A percentile compares a stretch with the other conserved stretches of the same genome.
These are phyloP conservation scores for Lemur catta DNA, from an alignment of 2,797 vertebrate genomes.

Conservation along the genomic window DNA sequence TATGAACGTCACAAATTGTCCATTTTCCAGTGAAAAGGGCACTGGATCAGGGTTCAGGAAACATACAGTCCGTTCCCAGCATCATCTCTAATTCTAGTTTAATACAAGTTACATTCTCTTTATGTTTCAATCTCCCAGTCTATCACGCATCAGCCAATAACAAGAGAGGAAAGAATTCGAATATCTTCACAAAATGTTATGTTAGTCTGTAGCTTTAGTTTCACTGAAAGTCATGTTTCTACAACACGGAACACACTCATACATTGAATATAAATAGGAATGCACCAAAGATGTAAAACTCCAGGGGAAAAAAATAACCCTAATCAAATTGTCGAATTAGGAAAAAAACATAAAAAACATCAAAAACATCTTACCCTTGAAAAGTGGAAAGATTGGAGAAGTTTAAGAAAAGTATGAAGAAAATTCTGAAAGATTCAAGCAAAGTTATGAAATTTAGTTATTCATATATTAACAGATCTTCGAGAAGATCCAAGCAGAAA, in stretches of 20 bases:
- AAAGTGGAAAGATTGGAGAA: neutral
- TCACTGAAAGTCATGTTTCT: neutral
- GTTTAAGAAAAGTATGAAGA: neutral
- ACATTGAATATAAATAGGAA: neutral
- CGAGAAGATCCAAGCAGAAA: neutral
- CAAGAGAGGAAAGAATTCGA: neutral
- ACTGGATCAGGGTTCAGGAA: neutral
- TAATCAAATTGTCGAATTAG: neutral
- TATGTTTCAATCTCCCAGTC: neutral
- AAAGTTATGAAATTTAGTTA: neutral
- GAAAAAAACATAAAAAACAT: neutral
- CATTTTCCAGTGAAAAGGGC: slow-evolving; percentile 13
- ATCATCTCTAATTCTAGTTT: neutral
- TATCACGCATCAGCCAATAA: neutral
- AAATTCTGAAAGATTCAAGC: neutral
- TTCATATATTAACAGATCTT: neutral
- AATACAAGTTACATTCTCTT: neutral
- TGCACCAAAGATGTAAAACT: neutral
- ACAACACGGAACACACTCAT: neutral
- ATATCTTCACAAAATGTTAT: neutral
- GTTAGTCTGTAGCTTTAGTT: neutral
- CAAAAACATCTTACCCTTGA: neutral
- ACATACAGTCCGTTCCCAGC: neutral
- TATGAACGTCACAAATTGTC: neutral
- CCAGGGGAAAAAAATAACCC: neutral